Base-by-base conservation (phyloP, 2,888 invertebrate genomes). In the Mellilla xanthometata region DNA sequence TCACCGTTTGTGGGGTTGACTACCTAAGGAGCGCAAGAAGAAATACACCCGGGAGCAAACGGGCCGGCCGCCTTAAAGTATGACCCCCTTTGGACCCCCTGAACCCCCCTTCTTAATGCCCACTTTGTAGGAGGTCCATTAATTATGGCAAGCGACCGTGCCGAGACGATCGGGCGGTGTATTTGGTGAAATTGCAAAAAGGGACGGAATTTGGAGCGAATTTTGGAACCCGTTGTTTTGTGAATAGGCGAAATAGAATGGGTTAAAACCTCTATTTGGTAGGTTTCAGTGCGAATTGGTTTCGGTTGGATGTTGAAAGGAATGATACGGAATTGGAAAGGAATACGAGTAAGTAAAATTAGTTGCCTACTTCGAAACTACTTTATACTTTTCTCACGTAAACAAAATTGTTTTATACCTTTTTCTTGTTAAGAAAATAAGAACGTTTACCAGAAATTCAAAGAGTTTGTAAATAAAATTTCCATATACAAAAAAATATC, bases 1-100 rank as follows among this genome's bases (percentile, higher is more conserved):
- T 12, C 60, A 64, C 47, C 51, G 49, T 48, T 60, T 40, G 46
- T 40, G 46, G 59, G 70, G 70, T 61, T 54, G 60, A 49, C 62
- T 61, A 60, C 68, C 72, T 71, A 86, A 86, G 85, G 83, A 86
- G 78, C 75, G 76, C 72, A 75, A 83, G 85, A 87, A 87, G 87
- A 84, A 86, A 81, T 76, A 59, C 81, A 77, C 53, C 38, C 49
- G 58, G 58, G 58, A 58, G 49, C 48, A 44, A 50, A 38, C 40
- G 53, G 51, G 40, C 51, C 40, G 49, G 12, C 57, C 75, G 67
- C 69, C 79, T 79, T 76, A 77, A 76, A 80, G 83, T 75, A 76
- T 79, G n/a, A n/a, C 72, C 72, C 75, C 73, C 70, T 67, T 58
- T 80, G 85, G 81, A 84, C 86, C 78, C 81, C 68, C 64, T 68